Percentiles rank a stretch among this genome's conserved stretches.
phyloP scores from a whole-genome alignment of 1,140 invertebrate species.

The Doryteuthis pealeii region DNA sequence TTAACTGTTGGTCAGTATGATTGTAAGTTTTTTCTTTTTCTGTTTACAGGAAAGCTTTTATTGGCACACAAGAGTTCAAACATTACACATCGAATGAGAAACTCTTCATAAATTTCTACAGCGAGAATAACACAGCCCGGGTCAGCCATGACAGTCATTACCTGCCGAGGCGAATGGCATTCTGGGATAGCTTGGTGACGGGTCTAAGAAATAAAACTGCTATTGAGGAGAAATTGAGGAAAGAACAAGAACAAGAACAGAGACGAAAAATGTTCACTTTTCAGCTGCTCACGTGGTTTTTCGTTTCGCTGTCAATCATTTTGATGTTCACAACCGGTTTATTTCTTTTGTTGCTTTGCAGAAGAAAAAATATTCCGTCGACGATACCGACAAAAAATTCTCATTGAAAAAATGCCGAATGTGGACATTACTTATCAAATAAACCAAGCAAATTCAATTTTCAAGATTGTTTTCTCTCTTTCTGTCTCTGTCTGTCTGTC shows the following conservation, averaged over 20 bases:
- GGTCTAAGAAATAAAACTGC: neutral
- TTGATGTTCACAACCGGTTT: neutral
- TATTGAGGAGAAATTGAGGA: neutral
- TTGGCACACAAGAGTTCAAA: neutral
- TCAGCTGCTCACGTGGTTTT: constrained; percentile 16
- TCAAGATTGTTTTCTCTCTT: too few relatives aligned
- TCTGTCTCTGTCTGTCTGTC: too few relatives aligned
- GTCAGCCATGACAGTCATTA: constrained; percentile 14
- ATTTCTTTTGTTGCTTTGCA: too few relatives aligned
- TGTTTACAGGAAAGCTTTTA: neutral
- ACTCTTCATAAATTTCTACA: constrained; percentile 23
- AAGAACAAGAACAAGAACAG: neutral
- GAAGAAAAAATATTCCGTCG: too few relatives aligned
- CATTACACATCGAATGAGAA: constrained; percentile 5
- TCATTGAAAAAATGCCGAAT: too few relatives aligned
- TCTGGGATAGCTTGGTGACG: constrained; percentile 31
- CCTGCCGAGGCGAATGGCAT: constrained; percentile 23
- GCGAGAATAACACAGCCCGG: constrained; percentile 13
- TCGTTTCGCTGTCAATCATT: constrained; percentile 20
- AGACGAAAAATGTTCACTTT: constrained; percentile 22
- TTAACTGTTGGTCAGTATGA: too few relatives aligned
- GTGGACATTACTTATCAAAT: too few relatives aligned
- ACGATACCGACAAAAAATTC: too few relatives aligned
- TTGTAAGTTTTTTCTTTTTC: too few relatives aligned
- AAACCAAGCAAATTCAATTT: too few relatives aligned